These are phyloP conservation scores for Hylyphantes graminicola DNA, from an alignment of 1,140 invertebrate species.

Conservation along the genomic window DNA sequence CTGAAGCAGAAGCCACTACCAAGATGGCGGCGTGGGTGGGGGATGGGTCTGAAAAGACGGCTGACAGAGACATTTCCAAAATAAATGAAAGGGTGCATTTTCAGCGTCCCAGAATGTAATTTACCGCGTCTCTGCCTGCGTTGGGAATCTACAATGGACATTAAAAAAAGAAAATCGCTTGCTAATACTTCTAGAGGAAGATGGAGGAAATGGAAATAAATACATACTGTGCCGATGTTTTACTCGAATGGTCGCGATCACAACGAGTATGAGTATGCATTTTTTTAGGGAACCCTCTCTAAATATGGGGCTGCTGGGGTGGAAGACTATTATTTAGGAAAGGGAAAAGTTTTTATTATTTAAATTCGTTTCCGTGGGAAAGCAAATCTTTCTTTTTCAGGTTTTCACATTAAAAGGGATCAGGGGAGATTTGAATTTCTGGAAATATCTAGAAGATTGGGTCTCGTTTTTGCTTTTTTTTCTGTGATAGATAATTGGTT, in stretches of 20 bases:
- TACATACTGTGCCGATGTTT: background rate
- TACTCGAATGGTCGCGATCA: background rate
- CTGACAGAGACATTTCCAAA: constrained; percentile 52
- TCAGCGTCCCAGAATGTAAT: constrained; percentile 32
- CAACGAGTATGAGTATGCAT: constrained; percentile 1
- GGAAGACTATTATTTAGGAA: too few species aligned
- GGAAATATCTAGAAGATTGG: too few species aligned
- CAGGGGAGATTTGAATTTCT: too few species aligned
- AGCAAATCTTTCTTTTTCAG: too few species aligned
- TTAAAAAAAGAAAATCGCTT: background rate
- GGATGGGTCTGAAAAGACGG: constrained; percentile 34
- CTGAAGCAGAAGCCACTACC: background rate
- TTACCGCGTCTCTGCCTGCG: constrained; percentile 25
- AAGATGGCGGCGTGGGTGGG: background rate
- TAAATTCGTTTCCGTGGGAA: too few species aligned
- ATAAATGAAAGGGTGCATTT: constrained; percentile 43
- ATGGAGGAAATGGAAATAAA: background rate
- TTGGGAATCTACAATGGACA: constrained; percentile 30
- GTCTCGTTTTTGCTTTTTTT: too few species aligned
- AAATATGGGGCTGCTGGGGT: too few species aligned
- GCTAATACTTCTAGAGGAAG: constrained; percentile 6
- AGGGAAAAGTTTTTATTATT: too few species aligned
- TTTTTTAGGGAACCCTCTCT: too few species aligned
- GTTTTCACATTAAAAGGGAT: too few species aligned
- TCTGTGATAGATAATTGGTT: too few species aligned